Base-by-base conservation (phyloP, 1,140 invertebrate species). In the Armadillidium nasatum region DNA sequence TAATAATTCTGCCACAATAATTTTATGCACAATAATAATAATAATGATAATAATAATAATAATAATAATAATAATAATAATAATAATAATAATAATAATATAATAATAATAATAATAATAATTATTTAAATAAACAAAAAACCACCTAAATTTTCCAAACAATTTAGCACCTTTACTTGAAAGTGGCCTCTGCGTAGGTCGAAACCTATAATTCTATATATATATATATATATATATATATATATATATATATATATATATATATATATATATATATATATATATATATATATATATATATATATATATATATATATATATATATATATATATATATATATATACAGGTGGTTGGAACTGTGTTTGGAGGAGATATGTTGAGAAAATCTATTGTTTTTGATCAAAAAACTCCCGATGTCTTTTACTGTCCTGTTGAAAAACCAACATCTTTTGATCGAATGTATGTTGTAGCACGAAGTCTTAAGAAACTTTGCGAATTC, bases 351-450 rank as follows among this genome's bases (percentile, higher is more conserved):
- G 77, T 82, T 15, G 78, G 75, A 21, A 44, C 66, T 43, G 80
- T 72, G 10, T 50, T 79, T 13, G 87, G 86, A n/a, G 90, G 89
- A 50, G 91, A 93, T 80, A 90, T 93, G 88, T 88, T 92, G 86
- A 84, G 91, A 44, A 93, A 93, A 84, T 91, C 89, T 43, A 94
- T 94, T 79, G 91, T 93, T 33, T 94, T 89, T 82, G 91, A 94
- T 81, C 91, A 92, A 83, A 91, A 92, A 80, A 93, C 91, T 0
- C 92, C 92, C 0, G 90, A 92, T 81, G 90, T 93, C 0, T 94
- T 94, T 84, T 94, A 93, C 83, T 93, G 92, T 84, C 91, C 91
- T 2, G 89, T 91, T 83, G 88, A 91, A 71, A 92, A 92, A 82
- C 91, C 91, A 10, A 90, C 82, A 54, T 80, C 82, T 46, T 79